Conservation (phyloP, 2,113 vertebrate genomes). For the Psittacula cyanocephala region DNA sequence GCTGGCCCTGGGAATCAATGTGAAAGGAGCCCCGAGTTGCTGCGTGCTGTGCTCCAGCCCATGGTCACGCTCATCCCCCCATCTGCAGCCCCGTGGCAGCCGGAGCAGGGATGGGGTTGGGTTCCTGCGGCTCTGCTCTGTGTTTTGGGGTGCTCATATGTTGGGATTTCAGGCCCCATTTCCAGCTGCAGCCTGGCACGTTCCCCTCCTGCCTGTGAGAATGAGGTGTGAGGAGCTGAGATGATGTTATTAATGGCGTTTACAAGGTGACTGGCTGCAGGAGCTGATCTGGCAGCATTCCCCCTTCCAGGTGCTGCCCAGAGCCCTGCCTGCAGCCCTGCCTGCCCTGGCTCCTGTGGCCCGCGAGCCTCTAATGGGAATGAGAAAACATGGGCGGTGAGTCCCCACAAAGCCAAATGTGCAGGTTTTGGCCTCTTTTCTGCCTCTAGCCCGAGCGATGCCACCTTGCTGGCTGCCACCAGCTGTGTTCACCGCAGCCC, state of each 20-base stretch:
- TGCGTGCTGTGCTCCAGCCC: not conserved
- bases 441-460: not conserved
- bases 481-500: not conserved
- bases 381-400: rapidly evolving
- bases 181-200: not conserved
- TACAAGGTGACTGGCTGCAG: slow-evolving; percentile 19
- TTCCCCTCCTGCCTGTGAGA: not conserved
- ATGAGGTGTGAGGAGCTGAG: not conserved
- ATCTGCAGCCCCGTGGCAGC: not conserved
- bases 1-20: slow-evolving; percentile 48
- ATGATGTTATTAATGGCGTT: not conserved
- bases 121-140: rapidly evolving
- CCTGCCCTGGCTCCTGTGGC: not conserved
- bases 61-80: rapidly evolving
- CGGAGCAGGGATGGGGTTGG: rapidly evolving
- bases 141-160: rapidly evolving
- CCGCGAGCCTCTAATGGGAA: not conserved
- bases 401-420: not conserved
- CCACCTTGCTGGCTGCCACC: not conserved
- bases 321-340: not conserved
- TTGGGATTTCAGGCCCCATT: rapidly evolving
- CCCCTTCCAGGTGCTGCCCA: slow-evolving; percentile 20
- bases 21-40: rapidly evolving
- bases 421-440: not conserved
- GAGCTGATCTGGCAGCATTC: slow-evolving; percentile 5